Evolutionary conservation across 2,888 invertebrate species (phyloP).

Genomic region (Aporophyla nigra): DNA sequence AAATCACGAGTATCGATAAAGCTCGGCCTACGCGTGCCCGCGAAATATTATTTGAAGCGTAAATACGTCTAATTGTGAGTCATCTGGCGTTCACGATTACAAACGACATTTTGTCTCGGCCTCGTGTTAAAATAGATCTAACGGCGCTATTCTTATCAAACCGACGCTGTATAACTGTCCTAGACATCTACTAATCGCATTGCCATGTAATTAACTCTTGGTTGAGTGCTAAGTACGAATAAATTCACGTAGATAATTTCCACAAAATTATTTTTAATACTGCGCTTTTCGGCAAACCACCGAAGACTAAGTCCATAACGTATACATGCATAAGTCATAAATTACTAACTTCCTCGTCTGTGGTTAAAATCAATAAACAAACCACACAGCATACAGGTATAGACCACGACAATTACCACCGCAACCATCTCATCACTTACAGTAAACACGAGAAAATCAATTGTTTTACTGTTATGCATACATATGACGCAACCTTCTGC

Average conservation of each 20-base stretch:
- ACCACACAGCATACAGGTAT: not conserved
- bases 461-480: constrained; percentile 47
- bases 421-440: constrained; percentile 7
- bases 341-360: not conserved
- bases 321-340: not conserved
- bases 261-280: not conserved
- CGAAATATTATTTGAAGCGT: constrained; percentile 55
- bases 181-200: constrained; percentile 55
- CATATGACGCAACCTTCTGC: constrained; percentile 36
- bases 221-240: constrained; percentile 28
- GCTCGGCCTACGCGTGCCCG: constrained; percentile 30
- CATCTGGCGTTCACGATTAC: constrained; percentile 60
- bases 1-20: constrained; percentile 51
- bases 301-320: not conserved
- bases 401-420: constrained; percentile 2
- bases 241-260: not conserved
- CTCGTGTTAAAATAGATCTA: constrained; percentile 61
- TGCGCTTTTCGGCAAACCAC: too few species aligned
- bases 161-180: constrained; percentile 55
- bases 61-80: constrained; percentile 60
- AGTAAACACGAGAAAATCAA: constrained; percentile 40
- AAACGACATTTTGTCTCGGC: constrained; percentile 59
- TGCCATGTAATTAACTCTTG: constrained; percentile 53
- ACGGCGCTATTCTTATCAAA: constrained; percentile 62
- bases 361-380: constrained; percentile 10